Percentiles rank a stretch among this genome's conserved stretches.
These are phyloP conservation scores for Dichetophora obliterata DNA, from an alignment of 2,888 invertebrate genomes.

Conservation along the genomic window DNA sequence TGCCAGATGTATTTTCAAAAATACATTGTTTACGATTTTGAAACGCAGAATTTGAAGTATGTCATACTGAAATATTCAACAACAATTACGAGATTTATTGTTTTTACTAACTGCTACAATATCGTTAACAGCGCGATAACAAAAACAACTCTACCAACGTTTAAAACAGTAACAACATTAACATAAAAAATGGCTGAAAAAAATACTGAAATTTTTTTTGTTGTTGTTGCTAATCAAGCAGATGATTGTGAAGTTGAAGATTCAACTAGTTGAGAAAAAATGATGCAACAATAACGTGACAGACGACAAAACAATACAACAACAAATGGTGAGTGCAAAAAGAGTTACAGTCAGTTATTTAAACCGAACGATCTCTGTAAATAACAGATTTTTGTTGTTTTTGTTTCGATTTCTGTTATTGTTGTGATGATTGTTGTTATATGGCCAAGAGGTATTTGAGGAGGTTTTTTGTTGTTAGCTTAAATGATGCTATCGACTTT, in stretches of 20 bases:
- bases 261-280: background rate
- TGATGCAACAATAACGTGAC: background rate
- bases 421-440: background rate
- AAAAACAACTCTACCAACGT: background rate
- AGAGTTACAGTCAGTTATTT: conserved; percentile 1
- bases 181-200: conserved; percentile 8
- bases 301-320: conserved; percentile 2
- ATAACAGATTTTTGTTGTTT: background rate
- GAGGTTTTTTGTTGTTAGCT: too few relatives aligned
- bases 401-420: background rate
- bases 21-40: too few relatives aligned
- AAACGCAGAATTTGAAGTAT: background rate
- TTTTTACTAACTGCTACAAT: background rate
- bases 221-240: background rate
- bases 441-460: too few relatives aligned
- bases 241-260: conserved; percentile 3
- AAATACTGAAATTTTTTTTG: background rate
- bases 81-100: background rate
- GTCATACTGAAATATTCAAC: background rate
- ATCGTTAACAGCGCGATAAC: conserved; percentile 5
- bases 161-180: conserved; percentile 2
- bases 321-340: background rate
- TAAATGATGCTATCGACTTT: too few relatives aligned
- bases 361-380: conserved; percentile 25
- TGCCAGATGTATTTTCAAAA: background rate